phyloP scores from a whole-genome alignment of 2,113 vertebrate species.

The Nymphicus hollandicus region DNA sequence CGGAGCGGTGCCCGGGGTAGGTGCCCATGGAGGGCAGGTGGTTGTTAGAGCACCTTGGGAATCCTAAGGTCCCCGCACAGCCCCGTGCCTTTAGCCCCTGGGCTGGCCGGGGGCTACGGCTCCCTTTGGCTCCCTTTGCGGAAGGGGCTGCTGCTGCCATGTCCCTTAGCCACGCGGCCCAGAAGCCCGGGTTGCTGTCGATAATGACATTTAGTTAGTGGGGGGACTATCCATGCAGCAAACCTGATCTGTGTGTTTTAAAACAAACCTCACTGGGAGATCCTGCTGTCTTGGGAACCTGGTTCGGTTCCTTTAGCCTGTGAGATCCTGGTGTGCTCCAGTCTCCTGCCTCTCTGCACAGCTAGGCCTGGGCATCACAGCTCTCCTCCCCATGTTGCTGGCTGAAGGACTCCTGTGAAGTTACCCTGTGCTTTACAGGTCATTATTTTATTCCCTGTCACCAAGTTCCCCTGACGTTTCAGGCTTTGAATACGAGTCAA shows the following conservation, averaged over 20 bases:
- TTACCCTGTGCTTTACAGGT: not conserved
- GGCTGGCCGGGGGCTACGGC: accelerated
- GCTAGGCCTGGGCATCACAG: not conserved
- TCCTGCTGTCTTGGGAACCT: accelerated
- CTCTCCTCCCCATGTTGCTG: not conserved
- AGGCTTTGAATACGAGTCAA: not conserved
- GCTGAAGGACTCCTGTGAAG: not conserved
- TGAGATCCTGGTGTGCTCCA: not conserved
- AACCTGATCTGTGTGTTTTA: not conserved
- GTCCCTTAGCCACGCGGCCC: not conserved
- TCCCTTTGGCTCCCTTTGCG: not conserved
- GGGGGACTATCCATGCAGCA: not conserved
- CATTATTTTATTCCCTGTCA: not conserved
- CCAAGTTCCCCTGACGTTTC: not conserved
- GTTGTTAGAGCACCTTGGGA: too few relatives aligned
- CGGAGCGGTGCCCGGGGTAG: not conserved
- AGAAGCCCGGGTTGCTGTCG: accelerated
- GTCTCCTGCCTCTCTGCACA: not conserved
- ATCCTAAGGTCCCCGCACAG: not conserved
- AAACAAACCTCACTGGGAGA: not conserved
- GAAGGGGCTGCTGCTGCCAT: not conserved
- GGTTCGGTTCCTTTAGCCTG: not conserved
- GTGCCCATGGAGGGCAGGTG: not conserved
- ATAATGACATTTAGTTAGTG: accelerated
- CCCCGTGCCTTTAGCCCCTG: accelerated